Conservation (phyloP, 30 jellyfish, hydroid and myxozoan species). For the Chironex yamaguchii region DNA sequence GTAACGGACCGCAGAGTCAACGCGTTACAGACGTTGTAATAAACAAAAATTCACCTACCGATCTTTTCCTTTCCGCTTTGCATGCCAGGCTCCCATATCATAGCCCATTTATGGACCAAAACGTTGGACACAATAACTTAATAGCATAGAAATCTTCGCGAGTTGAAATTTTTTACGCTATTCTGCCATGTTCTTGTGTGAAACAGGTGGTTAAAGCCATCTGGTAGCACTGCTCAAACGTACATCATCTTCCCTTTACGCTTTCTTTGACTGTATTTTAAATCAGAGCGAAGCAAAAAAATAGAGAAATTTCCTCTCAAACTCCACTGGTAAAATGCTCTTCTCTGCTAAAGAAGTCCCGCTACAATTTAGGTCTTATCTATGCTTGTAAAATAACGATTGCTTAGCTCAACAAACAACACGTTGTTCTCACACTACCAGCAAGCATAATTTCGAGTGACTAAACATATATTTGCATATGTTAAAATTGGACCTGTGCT, state of each 20-base stretch:
- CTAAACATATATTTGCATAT: background rate
- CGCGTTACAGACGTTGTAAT: too few species aligned
- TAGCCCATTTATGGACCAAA: constrained; percentile 1
- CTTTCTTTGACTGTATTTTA: too few species aligned
- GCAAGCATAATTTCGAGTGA: background rate
- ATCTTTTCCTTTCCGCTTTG: constrained; percentile 75
- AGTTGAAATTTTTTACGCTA: background rate
- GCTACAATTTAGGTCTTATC: too few species aligned
- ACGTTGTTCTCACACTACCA: background rate
- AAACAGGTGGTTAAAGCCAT: background rate
- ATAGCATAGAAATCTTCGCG: background rate
- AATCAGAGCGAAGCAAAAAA: background rate
- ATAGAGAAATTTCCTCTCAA: background rate
- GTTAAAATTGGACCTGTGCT: background rate
- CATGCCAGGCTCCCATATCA: constrained; percentile 90
- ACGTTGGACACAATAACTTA: background rate
- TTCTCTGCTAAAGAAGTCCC: background rate
- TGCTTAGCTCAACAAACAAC: background rate
- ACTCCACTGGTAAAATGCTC: too few species aligned
- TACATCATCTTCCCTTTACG: too few species aligned
- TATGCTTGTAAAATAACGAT: background rate
- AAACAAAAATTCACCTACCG: constrained; percentile 61
- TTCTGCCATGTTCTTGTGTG: background rate
- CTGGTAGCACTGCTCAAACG: background rate
- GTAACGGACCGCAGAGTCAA: too few species aligned